Evolutionary conservation across 1,140 invertebrate genomes (phyloP).

Genomic region (Pogonus chalceus): DNA sequence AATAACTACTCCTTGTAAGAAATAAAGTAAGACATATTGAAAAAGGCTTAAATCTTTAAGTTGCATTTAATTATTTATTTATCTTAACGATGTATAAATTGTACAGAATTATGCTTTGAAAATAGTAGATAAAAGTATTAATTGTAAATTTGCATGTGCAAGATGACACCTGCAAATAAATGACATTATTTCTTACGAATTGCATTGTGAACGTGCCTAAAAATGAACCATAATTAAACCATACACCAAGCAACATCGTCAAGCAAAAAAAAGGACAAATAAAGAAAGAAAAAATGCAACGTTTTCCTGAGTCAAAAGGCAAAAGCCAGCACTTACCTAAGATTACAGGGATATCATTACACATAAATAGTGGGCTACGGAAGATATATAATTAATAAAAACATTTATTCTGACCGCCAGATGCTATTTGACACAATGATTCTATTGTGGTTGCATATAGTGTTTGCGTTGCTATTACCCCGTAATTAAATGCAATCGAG

Average conservation of each 20-base stretch:
- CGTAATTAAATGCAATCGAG: neutral
- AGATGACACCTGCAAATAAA: neutral
- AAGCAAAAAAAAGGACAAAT: neutral
- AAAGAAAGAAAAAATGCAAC: too few relatives aligned
- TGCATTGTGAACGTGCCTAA: neutral
- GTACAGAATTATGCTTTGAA: too few relatives aligned
- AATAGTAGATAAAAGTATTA: too few relatives aligned
- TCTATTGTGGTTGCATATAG: neutral
- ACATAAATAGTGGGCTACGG: conserved; percentile 14
- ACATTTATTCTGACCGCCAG: neutral
- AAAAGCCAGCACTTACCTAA: neutral
- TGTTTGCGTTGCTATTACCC: neutral
- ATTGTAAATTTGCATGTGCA: neutral
- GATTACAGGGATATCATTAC: conserved; percentile 17
- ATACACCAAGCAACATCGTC: neutral
- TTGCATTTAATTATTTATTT: too few relatives aligned
- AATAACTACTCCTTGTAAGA: too few relatives aligned
- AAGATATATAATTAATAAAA: neutral
- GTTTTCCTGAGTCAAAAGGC: too few relatives aligned
- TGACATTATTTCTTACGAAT: neutral
- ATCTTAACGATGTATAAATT: too few relatives aligned
- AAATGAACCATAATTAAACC: neutral
- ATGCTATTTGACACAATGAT: neutral
- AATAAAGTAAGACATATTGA: too few relatives aligned
- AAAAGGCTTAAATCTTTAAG: too few relatives aligned